phyloP scores from a whole-genome alignment of 2,797 vertebrate species.

The Acanthurus tractus region DNA sequence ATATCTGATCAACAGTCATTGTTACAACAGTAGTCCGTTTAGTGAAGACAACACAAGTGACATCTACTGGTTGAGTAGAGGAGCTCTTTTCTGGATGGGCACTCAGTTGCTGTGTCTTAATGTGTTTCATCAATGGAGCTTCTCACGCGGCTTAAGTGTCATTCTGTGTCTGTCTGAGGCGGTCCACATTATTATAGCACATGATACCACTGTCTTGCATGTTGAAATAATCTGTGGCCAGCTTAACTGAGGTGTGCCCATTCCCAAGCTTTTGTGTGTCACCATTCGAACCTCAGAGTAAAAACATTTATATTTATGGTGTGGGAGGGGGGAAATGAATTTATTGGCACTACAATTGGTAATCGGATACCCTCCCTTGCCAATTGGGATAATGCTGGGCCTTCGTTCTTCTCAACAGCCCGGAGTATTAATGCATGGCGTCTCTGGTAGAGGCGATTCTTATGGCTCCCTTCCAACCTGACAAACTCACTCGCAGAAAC shows the following conservation, averaged over 20 bases:
- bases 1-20: constrained; percentile 9
- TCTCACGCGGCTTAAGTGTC: constrained; percentile 74
- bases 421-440: constrained; percentile 76
- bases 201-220: constrained; percentile 58
- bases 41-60: constrained; percentile 80
- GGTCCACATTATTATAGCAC: constrained; percentile 53
- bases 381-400: constrained; percentile 74
- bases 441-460: constrained; percentile 72
- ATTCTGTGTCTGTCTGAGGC: constrained; percentile 42
- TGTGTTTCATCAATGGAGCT: constrained; percentile 69
- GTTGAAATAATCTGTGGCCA: constrained; percentile 67
- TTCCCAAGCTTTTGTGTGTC: constrained; percentile 63
- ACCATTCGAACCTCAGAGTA: constrained; percentile 66
- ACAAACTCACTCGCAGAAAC: constrained; percentile 75
- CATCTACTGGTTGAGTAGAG: constrained; percentile 82
- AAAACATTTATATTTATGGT: constrained; percentile 74
- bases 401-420: constrained; percentile 59
- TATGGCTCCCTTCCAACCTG: constrained; percentile 77
- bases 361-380: constrained; percentile 66
- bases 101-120: constrained; percentile 12
- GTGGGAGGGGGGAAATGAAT: constrained; percentile 58
- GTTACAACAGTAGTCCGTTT: constrained; percentile 20
- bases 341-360: constrained; percentile 70
- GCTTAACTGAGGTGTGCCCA: constrained; percentile 48
- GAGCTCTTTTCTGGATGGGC: constrained; percentile 32